A percentile compares a stretch with the other conserved stretches of the same genome.
These are phyloP conservation scores for Drosophila nr. perissopoda DNA, from an alignment of 2,888 invertebrate genomes.

Conservation along the genomic window DNA sequence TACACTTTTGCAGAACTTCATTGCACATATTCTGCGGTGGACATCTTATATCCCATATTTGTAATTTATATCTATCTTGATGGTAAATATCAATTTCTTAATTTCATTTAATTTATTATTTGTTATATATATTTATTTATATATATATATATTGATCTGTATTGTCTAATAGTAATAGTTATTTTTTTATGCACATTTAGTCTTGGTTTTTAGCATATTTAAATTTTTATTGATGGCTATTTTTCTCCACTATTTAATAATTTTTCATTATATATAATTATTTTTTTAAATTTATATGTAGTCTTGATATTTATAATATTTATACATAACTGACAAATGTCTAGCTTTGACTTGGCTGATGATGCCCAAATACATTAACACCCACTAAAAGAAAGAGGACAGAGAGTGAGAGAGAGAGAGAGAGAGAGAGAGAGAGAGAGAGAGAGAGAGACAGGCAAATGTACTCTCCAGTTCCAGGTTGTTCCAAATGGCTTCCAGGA, in stretches of 20 bases:
- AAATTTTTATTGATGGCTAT: too few species aligned
- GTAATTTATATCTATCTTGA: too few species aligned
- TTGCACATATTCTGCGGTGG: background rate
- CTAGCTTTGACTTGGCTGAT: background rate
- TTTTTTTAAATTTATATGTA: too few species aligned
- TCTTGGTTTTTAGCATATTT: too few species aligned
- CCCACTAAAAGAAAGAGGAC: background rate
- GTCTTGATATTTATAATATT: too few species aligned
- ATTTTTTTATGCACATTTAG: too few species aligned
- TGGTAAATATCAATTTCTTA: background rate
- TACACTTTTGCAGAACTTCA: background rate
- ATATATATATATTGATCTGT: background rate
- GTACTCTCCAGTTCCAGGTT: background rate
- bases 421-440: background rate
- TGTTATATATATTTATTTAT: background rate
- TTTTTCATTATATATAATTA: too few species aligned
- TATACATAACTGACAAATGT: background rate
- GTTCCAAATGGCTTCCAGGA: constrained; percentile 30
- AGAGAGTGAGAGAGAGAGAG: too few species aligned
- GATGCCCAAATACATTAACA: background rate
- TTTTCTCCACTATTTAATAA: too few species aligned
- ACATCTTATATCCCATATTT: background rate
- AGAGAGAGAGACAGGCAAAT: constrained; percentile 1
- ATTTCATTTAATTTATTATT: background rate
- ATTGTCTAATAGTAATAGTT: background rate